Base-by-base conservation (phyloP, 2,797 vertebrate species). In the Mycteria americana region DNA sequence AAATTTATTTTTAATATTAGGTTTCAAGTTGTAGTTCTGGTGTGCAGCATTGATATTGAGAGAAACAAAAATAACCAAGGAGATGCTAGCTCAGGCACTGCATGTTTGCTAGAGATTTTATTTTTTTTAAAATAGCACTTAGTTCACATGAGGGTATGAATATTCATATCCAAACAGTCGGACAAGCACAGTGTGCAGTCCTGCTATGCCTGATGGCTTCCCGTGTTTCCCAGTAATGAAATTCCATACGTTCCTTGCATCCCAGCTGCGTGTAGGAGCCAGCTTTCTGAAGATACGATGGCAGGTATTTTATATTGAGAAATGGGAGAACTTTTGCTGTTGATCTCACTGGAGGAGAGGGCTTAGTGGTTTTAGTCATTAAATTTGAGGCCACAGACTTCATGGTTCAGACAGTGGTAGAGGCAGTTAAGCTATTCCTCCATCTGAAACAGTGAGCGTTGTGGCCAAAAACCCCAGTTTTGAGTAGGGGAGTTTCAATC, bases 201-300 rank as follows among this genome's bases (percentile, higher is more conserved):
- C 43, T 76, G 19, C 60, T 53, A 10, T 93, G 64, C 60, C 60
- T 74, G 53, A 41, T 43, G 24, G 73, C 84, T 92, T 93, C 64
- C 72, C 3, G 0, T 67, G 33, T 80, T 72, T 88, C 54, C 85
- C 80, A 87, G 35, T 57, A 89, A 88, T 83, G 60, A 56, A 92
- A 96, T 96, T 96, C 91, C 91, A 82, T 67, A 63, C 84, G 68
- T 95, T 94, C 86, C 74, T 91, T 70, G 56, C 64, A 83, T 91
- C 88, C 67, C 60, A 74, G 41, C 33, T 74, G 24, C 6, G 2
- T 72, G 68, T 54, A 60, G 75, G 50, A 87, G 48, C 50, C 81
- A 88, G 67, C 19, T 72, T 72, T 80, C n/a, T 68, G 60, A 92
- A 81, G 72, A 77, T 37, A 33, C 0, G 0, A 59, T 78, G 63